Conservation (phyloP, 2,797 vertebrate genomes). For the Chaetodon trifasciatus region DNA sequence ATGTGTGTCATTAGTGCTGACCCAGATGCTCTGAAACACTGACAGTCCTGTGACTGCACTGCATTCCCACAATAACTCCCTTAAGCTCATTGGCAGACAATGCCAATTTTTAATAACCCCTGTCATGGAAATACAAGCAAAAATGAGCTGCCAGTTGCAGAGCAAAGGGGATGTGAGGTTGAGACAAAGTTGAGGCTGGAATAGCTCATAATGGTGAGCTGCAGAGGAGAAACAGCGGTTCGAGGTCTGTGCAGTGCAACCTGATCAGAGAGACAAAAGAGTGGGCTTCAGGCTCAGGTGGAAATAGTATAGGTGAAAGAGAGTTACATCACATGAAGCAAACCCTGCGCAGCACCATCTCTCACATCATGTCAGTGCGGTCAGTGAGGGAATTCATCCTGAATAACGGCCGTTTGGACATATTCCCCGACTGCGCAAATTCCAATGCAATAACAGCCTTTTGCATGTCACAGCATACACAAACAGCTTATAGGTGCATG, state of each 20-base stretch:
- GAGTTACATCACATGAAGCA: constrained; percentile 70
- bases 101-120: constrained; percentile 22
- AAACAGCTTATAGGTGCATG: not conserved
- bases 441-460: constrained; percentile 19
- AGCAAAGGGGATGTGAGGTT: constrained; percentile 33
- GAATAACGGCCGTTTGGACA: constrained; percentile 8
- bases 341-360: constrained; percentile 39
- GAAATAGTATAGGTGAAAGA: constrained; percentile 44
- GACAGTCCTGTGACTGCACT: constrained; percentile 69
- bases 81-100: constrained; percentile 34
- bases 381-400: constrained; percentile 19
- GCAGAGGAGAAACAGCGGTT: constrained; percentile 25
- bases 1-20: constrained; percentile 81
- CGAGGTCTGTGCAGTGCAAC: constrained; percentile 49
- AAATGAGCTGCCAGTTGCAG: constrained; percentile 26
- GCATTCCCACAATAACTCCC: constrained; percentile 63
- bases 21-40: constrained; percentile 80
- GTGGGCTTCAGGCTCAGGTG: constrained; percentile 56
- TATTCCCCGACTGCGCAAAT: constrained; percentile 33
- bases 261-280: constrained; percentile 64
- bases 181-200: constrained; percentile 31
- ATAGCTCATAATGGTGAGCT: constrained; percentile 33
- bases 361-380: constrained; percentile 43
- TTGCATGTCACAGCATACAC: not conserved
- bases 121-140: constrained; percentile 10